phyloP scores from a whole-genome alignment of 2,888 invertebrate species.

The Ctena decussata region DNA sequence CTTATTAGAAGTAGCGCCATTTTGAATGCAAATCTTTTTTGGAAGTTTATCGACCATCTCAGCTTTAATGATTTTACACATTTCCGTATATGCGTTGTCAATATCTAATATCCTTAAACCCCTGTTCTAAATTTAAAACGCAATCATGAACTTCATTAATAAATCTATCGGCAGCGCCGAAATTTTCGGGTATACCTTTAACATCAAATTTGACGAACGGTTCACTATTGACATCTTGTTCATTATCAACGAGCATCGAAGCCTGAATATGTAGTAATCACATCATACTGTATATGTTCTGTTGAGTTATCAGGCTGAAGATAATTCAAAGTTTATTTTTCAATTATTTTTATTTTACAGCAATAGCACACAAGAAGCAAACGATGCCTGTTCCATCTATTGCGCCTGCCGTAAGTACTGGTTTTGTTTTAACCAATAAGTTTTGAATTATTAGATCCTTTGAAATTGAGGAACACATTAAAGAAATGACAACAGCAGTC shows the following conservation, averaged over 20 bases:
- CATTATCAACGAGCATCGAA: too few relatives aligned
- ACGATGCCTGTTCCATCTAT: background rate
- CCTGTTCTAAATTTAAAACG: background rate
- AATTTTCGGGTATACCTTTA: background rate
- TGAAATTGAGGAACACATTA: too few relatives aligned
- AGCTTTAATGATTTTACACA: background rate
- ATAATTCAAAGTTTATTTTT: too few relatives aligned
- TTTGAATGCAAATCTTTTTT: background rate
- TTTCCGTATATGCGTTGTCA: background rate
- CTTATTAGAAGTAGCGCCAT: background rate
- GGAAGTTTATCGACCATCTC: background rate
- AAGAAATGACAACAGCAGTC: too few relatives aligned
- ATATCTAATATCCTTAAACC: slow-evolving; percentile 5
- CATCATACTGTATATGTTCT: too few relatives aligned
- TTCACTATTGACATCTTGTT: too few relatives aligned
- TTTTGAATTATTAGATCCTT: too few relatives aligned
- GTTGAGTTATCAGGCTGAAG: too few relatives aligned
- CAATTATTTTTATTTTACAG: too few relatives aligned
- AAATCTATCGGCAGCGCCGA: background rate
- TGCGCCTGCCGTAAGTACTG: background rate
- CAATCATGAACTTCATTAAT: background rate
- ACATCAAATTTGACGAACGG: background rate
- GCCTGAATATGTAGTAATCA: too few relatives aligned
- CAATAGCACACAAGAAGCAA: background rate
- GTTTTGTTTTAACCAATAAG: too few relatives aligned